Conservation (phyloP, 2,888 invertebrate species). For the Drosophila neonasuta region DNA sequence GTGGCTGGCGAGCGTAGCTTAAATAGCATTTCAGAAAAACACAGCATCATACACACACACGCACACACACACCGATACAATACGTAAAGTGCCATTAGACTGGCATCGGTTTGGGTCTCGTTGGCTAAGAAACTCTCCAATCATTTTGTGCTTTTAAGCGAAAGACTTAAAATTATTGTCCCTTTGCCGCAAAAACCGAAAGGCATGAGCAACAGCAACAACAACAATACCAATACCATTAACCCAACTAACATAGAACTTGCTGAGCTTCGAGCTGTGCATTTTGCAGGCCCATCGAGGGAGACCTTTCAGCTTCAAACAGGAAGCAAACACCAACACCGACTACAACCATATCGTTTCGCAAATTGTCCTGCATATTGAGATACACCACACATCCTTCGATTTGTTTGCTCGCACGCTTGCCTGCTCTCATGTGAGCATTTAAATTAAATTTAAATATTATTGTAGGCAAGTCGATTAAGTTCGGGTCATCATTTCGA, state of each 20-base stretch:
- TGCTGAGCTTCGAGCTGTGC: slow-evolving; percentile 32
- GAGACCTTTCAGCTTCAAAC: slow-evolving; percentile 34
- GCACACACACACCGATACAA: slow-evolving; percentile 11
- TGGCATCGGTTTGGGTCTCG: slow-evolving; percentile 37
- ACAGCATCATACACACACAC: slow-evolving; percentile 15
- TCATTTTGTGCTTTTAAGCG: slow-evolving; percentile 74
- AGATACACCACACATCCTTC: slow-evolving; percentile 51
- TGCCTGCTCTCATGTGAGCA: slow-evolving; percentile 72
- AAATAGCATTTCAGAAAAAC: slow-evolving; percentile 54
- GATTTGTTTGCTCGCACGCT: slow-evolving; percentile 57
- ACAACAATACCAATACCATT: slow-evolving; percentile 50
- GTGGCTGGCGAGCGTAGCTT: slow-evolving; percentile 42
- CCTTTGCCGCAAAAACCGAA: slow-evolving; percentile 47
- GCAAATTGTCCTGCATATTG: slow-evolving; percentile 70
- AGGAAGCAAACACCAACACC: slow-evolving; percentile 8
- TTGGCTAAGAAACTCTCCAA: slow-evolving; percentile 50
- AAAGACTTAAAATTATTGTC: slow-evolving; percentile 66
- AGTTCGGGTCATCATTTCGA: slow-evolving; percentile 65
- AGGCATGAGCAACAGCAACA: slow-evolving; percentile 26
- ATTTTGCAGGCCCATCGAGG: slow-evolving; percentile 24
- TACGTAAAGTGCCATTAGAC: slow-evolving; percentile 63
- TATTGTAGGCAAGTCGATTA: slow-evolving; percentile 78
- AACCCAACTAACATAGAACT: slow-evolving; percentile 37
- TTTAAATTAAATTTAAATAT: slow-evolving; percentile 81
- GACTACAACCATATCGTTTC: slow-evolving; percentile 50